phyloP scores from a whole-genome alignment of 2,113 vertebrate species.

The Dolichotis patagonum region DNA sequence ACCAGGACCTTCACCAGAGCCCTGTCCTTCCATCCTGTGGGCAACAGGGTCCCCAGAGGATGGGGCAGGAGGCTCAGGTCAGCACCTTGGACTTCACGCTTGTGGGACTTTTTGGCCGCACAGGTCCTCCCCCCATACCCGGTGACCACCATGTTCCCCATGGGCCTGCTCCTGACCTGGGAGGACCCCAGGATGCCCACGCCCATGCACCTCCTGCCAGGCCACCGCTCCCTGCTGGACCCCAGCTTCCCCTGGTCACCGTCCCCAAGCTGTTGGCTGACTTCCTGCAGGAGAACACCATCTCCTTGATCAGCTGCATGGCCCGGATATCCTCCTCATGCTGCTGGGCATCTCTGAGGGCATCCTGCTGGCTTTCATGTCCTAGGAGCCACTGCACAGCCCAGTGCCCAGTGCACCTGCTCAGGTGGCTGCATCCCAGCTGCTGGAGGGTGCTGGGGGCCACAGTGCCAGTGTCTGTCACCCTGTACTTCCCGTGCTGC shows the following conservation, averaged over 20 bases:
- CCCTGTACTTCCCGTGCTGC: conserved; percentile 63
- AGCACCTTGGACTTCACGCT: conserved; percentile 43
- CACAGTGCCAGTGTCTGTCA: conserved; percentile 45
- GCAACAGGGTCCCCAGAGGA: not conserved
- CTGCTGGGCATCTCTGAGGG: conserved; percentile 60
- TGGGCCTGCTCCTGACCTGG: conserved; percentile 63
- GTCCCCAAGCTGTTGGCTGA: conserved; percentile 59
- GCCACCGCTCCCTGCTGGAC: conserved; percentile 74
- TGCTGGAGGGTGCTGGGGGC: conserved; percentile 4
- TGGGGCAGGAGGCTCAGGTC: conserved; percentile 36
- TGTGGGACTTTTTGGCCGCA: conserved; percentile 12
- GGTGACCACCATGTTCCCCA: not conserved
- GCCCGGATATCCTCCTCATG: conserved; percentile 74
- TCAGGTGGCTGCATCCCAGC: conserved; percentile 37
- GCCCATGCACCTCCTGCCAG: conserved; percentile 75
- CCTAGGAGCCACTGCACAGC: conserved; percentile 77
- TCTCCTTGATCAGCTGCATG: conserved; percentile 57
- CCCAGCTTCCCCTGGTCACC: conserved; percentile 67
- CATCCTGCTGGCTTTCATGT: conserved; percentile 70
- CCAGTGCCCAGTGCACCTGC: conserved; percentile 61
- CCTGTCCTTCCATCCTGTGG: not conserved
- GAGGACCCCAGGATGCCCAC: conserved; percentile 56
- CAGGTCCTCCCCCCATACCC: conserved; percentile 39
- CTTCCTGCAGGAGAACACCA: conserved; percentile 38
- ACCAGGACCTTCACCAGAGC: not conserved